Conservation (phyloP, 1,140 invertebrate genomes). For the Calephelis virginiensis region DNA sequence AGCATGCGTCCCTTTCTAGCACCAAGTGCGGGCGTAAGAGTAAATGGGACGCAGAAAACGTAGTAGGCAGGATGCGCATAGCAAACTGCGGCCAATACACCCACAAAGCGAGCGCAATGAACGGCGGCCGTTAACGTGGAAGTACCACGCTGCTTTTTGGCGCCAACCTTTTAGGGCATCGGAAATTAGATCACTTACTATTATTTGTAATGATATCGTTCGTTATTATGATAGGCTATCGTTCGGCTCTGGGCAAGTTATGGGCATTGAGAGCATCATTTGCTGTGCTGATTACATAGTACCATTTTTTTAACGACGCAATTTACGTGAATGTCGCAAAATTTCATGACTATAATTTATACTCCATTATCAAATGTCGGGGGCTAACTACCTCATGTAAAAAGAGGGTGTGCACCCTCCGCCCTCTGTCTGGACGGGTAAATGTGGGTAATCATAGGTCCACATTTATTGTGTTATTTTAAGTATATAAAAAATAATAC, state of each 20-base stretch:
- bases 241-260: not conserved
- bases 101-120: conserved; percentile 69
- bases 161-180: conserved; percentile 59
- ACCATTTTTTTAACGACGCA: not conserved
- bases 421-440: conserved; percentile 5
- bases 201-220: conserved; percentile 3
- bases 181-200: conserved; percentile 30
- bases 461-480: too few species aligned
- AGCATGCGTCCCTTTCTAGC: conserved; percentile 57
- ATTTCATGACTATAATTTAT: conserved; percentile 1
- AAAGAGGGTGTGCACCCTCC: not conserved
- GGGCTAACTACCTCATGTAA: not conserved
- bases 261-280: not conserved
- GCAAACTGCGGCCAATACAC: conserved; percentile 72
- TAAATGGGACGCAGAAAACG: conserved; percentile 58
- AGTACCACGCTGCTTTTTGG: conserved; percentile 70
- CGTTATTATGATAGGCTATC: conserved; percentile 4
- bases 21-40: conserved; percentile 36
- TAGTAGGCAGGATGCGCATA: conserved; percentile 75
- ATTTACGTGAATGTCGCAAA: not conserved
- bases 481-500: too few species aligned
- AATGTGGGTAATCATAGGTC: not conserved
- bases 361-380: conserved; percentile 1
- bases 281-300: not conserved
- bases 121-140: conserved; percentile 66